A percentile compares a stretch with the other conserved stretches of the same genome.
phyloP scores from a whole-genome alignment of 2,888 invertebrate species.

The Tenthredo mesomela region DNA sequence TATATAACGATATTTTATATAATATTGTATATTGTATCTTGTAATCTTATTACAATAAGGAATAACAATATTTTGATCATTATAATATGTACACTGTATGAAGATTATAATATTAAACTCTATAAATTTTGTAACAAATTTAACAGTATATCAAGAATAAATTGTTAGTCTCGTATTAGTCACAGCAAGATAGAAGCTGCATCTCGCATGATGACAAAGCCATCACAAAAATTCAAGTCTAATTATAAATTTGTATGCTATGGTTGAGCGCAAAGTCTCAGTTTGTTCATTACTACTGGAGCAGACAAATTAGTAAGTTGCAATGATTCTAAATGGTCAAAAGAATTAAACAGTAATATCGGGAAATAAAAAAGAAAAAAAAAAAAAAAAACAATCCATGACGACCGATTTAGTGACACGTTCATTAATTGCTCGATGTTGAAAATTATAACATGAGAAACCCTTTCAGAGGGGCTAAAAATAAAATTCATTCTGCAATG shows the following conservation, averaged over 20 bases:
- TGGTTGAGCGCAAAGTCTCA: neutral
- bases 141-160: neutral
- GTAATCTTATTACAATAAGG: neutral
- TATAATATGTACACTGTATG: neutral
- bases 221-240: neutral
- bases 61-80: neutral
- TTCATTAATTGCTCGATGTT: neutral
- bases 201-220: neutral
- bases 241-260: neutral
- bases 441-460: neutral
- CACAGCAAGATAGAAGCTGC: neutral
- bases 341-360: neutral
- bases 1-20: neutral
- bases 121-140: neutral
- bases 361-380: neutral
- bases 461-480: neutral
- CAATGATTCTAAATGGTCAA: neutral
- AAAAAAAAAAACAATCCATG: neutral
- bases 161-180: neutral
- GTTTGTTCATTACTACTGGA: neutral
- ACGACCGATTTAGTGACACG: neutral
- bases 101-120: slow-evolving; percentile 10
- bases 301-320: neutral
- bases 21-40: neutral
- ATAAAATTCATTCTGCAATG: neutral